Percentiles rank a stretch among this genome's conserved stretches.
These are phyloP conservation scores for Allophyes oxyacanthae DNA, from an alignment of 2,888 invertebrate species.

Conservation along the genomic window DNA sequence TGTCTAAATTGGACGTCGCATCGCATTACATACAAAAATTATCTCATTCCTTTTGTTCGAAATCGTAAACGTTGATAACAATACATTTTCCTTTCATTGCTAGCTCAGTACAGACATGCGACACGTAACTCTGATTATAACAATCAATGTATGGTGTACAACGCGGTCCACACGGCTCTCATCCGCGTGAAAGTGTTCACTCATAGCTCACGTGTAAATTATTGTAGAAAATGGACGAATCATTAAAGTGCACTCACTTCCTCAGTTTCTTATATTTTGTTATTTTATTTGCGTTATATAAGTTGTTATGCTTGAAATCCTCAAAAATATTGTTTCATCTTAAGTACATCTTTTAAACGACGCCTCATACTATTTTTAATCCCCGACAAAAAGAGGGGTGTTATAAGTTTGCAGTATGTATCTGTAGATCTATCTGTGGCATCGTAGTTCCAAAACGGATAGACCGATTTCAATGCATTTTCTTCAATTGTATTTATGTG, in stretches of 20 bases:
- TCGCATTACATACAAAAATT: too few species aligned
- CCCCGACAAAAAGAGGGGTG: too few species aligned
- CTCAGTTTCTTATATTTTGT: conserved; percentile 34
- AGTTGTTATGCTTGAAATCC: conserved; percentile 27
- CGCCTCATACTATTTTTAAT: too few species aligned
- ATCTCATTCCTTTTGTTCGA: too few species aligned
- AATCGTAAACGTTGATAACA: neutral
- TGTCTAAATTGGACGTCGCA: too few species aligned
- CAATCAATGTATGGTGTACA: conserved; percentile 1
- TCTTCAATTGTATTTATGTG: too few species aligned
- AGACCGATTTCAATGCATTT: too few species aligned
- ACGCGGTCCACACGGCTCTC: neutral
- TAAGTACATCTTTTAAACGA: neutral
- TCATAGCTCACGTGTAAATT: conserved; percentile 41
- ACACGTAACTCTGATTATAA: neutral
- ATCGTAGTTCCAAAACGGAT: too few species aligned
- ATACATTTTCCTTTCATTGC: neutral
- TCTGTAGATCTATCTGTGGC: too few species aligned
- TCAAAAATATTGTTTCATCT: neutral
- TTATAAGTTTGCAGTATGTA: too few species aligned
- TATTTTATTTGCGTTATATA: conserved; percentile 25
- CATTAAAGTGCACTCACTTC: conserved; percentile 38
- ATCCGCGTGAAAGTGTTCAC: conserved; percentile 34
- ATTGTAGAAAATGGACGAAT: conserved; percentile 40
- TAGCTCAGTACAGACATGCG: neutral